phyloP scores from a whole-genome alignment of 2,113 vertebrate species.

The Malurus alboscapulatus region DNA sequence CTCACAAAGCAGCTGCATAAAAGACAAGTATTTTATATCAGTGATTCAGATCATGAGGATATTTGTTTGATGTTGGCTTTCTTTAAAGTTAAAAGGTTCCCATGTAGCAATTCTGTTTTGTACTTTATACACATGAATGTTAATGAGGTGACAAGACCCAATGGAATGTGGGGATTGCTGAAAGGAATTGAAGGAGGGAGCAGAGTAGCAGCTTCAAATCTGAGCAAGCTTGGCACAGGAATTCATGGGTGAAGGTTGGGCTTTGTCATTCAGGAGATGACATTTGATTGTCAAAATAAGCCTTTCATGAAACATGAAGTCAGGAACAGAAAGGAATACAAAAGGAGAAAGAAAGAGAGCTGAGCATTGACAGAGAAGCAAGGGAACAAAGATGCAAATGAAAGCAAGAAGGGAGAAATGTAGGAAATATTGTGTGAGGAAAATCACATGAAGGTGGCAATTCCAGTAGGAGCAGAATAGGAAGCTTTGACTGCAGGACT shows the following conservation, averaged over 20 bases:
- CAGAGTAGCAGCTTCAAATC: not conserved
- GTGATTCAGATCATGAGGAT: not conserved
- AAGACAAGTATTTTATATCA: not conserved
- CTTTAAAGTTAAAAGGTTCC: not conserved
- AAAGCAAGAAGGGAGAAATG: not conserved
- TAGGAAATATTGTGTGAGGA: not conserved
- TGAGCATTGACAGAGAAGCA: not conserved
- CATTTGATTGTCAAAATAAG: not conserved
- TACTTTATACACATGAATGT: not conserved
- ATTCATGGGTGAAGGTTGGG: not conserved
- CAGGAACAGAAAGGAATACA: not conserved
- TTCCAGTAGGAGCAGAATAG: not conserved
- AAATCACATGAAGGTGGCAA: not conserved
- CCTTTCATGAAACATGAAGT: not conserved
- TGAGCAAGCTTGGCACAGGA: not conserved
- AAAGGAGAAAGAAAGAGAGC: not conserved
- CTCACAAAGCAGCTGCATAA: not conserved
- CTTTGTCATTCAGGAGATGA: not conserved
- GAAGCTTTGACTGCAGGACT: not conserved
- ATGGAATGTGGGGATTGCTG: not conserved
- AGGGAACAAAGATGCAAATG: not conserved
- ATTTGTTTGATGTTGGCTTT: not conserved
- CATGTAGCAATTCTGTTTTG: not conserved
- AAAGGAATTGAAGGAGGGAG: not conserved
- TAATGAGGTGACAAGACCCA: not conserved